Evolutionary conservation across 2,888 invertebrate species (phyloP), one percentile per base, ranked within the genome.

Genomic region (Marasmarcha lunaedactyla): DNA sequence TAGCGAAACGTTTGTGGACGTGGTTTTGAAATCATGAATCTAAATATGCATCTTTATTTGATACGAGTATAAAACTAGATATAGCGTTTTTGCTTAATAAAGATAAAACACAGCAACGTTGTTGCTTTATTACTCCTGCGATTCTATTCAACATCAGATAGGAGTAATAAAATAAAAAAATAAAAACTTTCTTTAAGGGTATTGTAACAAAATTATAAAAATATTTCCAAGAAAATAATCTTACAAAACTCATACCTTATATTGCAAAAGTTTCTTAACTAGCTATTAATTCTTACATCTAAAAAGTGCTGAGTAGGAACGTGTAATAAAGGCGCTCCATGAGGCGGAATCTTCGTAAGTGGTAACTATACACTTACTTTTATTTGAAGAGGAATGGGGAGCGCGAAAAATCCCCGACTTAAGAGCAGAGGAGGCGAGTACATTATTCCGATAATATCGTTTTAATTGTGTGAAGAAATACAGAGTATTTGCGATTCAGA

Each of bases 391-490:
- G 30, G 30, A 30, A 30, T 30, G 30, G n/a, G n/a, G 30, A 30
- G 30, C 30, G 30, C 30, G 30, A 30, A 30, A 30, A 30, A 30
- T 30, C 30, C 30, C 30, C 30, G 30, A n/a, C 30, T 30, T 30
- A 30, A 2, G 30, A 30, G 52, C 52, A 43, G 46, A 48, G 55
- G 49, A 40, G 56, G 55, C 48, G 57, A 60, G 60, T 59, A 61
- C 59, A 65, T 63, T 63, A 59, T 62, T 63, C 63, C 54, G 65
- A 71, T 71, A 71, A 72, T 72, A 70, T 66, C 59, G 59, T 69
- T 73, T 73, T 74, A 74, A 77, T 76, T 76, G 67, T 62, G 59
- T 67, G 59, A 57, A 56, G 59, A 55, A 62, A 63, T 55, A 56
- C 55, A 51, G 54, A 48, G 55, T 55, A 61, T 69, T 74, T 73